These are phyloP conservation scores for Charanyca ferruginea DNA, from an alignment of 2,888 invertebrate species.

Conservation along the genomic window DNA sequence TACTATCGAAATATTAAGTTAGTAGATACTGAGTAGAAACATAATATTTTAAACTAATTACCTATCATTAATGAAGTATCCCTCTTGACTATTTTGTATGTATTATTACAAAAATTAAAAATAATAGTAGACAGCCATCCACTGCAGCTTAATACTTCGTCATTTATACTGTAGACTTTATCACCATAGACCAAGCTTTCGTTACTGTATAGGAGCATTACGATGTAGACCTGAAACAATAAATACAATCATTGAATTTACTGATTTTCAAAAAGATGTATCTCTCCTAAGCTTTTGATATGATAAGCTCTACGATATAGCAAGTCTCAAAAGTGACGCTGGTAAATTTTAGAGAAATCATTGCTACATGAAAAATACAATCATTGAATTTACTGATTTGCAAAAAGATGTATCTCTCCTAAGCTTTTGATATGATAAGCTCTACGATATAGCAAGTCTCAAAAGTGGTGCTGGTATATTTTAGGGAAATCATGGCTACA, in stretches of 20 bases:
- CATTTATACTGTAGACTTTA: slow-evolving; percentile 76
- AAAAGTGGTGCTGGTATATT: not conserved
- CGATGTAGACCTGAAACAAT: slow-evolving; percentile 78
- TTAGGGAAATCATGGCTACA: not conserved
- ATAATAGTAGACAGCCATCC: slow-evolving; percentile 80
- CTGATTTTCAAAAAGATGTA: no score
- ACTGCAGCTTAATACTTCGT: slow-evolving; percentile 80
- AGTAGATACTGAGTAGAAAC: no score
- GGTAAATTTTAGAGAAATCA: not conserved
- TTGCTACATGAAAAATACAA: no score
- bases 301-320: not conserved
- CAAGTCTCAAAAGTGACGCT: not conserved
- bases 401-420: not conserved
- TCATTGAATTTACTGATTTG: no score
- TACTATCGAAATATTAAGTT: not conserved
- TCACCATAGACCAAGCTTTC: slow-evolving; percentile 60
- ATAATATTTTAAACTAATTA: slow-evolving; percentile 53
- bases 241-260: slow-evolving; percentile 9
- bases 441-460: not conserved
- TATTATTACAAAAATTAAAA: slow-evolving; percentile 81
- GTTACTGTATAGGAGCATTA: slow-evolving; percentile 72
- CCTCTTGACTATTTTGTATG: slow-evolving; percentile 82
- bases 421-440: slow-evolving; percentile 1
- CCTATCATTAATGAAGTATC: slow-evolving; percentile 83
- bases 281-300: not conserved